phyloP scores from a whole-genome alignment of 2,797 vertebrate genomes.

The Numenius phaeopus region DNA sequence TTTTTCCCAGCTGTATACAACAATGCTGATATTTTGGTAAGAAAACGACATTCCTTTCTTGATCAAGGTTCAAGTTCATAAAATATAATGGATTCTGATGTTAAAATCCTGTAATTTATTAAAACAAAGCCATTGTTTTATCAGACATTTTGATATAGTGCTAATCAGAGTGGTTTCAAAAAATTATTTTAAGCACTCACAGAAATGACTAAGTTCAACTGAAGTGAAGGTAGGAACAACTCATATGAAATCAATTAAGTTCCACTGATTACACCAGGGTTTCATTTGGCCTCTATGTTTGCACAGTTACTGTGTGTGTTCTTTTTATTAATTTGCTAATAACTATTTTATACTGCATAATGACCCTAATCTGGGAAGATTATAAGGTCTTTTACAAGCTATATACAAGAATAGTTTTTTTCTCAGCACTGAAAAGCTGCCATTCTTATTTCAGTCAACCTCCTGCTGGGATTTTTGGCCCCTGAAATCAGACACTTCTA shows the following conservation, averaged over 20 bases:
- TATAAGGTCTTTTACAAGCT: not conserved
- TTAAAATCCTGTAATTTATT: constrained; percentile 27
- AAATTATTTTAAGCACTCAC: not conserved
- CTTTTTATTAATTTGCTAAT: constrained; percentile 22
- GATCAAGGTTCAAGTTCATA: not conserved
- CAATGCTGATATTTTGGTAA: constrained; percentile 14
- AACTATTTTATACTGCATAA: not conserved
- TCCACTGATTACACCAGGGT: not conserved
- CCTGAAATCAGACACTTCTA: not conserved
- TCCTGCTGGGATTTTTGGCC: not conserved
- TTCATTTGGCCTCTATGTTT: not conserved
- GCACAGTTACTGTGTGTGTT: not conserved
- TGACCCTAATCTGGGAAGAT: not conserved
- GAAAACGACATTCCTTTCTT: constrained; percentile 25
- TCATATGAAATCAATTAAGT: constrained; percentile 26
- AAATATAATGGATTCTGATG: not conserved
- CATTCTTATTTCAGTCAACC: not conserved
- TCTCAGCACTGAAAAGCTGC: not conserved
- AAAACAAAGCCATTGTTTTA: not conserved
- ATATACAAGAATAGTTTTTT: not conserved
- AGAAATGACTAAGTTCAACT: not conserved
- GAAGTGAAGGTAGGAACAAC: not conserved
- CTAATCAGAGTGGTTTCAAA: not conserved
- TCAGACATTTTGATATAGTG: not conserved
- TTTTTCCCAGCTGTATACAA: constrained; percentile 42